Conservation (phyloP, 2,113 vertebrate genomes). For the Mesocricetus auratus region DNA sequence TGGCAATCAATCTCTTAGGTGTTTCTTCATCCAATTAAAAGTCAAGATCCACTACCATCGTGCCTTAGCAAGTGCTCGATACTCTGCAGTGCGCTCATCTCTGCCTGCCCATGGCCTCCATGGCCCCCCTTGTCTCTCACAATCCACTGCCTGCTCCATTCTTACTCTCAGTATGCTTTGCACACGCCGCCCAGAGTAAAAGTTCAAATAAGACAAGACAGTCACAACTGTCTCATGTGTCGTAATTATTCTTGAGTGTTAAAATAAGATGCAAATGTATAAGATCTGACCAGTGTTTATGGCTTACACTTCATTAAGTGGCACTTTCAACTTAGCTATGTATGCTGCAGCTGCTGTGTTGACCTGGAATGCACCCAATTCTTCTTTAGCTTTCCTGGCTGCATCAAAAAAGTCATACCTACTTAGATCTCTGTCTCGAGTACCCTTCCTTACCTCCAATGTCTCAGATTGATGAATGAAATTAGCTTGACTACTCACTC, state of each 20-base stretch:
- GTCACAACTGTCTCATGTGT: neutral
- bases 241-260: neutral
- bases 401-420: neutral
- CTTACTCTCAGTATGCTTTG: neutral
- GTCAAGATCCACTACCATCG: neutral
- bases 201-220: constrained; percentile 7
- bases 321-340: neutral
- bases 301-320: neutral
- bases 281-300: neutral
- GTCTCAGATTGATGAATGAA: neutral
- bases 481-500: neutral
- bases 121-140: neutral
- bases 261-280: neutral
- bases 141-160: neutral
- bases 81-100: neutral
- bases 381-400: neutral
- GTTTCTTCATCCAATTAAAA: neutral
- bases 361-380: neutral
- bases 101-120: neutral
- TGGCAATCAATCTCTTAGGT: neutral
- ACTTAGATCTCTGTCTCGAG: neutral
- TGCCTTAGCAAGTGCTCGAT: neutral
- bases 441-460: neutral
- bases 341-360: accelerated
- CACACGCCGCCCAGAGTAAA: neutral